Percentiles rank a stretch among this genome's conserved stretches.
These are phyloP conservation scores for Adelosebastes latens DNA, from an alignment of 2,797 vertebrate species.

Conservation along the genomic window DNA sequence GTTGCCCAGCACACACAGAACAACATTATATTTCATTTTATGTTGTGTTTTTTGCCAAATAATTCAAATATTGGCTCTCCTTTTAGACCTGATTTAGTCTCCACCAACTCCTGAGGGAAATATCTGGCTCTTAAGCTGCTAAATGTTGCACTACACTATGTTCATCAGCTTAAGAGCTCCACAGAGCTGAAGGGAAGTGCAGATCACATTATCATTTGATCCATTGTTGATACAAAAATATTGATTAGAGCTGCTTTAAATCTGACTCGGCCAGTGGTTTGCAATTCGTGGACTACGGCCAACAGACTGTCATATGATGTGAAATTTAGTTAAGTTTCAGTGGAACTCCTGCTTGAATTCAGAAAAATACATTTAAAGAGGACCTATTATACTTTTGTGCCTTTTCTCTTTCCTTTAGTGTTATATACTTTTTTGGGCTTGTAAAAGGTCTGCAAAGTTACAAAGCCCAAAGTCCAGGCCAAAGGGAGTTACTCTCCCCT, in stretches of 20 bases:
- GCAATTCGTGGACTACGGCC: background rate
- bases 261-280: background rate
- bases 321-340: background rate
- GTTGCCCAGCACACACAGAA: background rate
- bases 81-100: background rate
- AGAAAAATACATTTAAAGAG: background rate
- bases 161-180: background rate
- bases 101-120: slow-evolving; percentile 5
- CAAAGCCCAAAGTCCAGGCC: no score
- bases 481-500: no score
- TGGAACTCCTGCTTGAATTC: background rate
- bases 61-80: background rate
- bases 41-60: background rate
- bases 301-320: background rate
- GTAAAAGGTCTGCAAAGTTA: no score
- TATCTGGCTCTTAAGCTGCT: slow-evolving; percentile 11
- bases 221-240: slow-evolving; percentile 9
- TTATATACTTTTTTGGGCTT: no score
- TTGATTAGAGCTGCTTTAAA: background rate
- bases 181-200: background rate
- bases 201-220: slow-evolving; percentile 5
- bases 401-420: no score
- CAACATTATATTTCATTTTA: background rate
- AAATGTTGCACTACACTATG: background rate
- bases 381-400: no score